These are phyloP conservation scores for Brachionus koreanus DNA, from an alignment of 1,140 invertebrate genomes.

Conservation along the genomic window DNA sequence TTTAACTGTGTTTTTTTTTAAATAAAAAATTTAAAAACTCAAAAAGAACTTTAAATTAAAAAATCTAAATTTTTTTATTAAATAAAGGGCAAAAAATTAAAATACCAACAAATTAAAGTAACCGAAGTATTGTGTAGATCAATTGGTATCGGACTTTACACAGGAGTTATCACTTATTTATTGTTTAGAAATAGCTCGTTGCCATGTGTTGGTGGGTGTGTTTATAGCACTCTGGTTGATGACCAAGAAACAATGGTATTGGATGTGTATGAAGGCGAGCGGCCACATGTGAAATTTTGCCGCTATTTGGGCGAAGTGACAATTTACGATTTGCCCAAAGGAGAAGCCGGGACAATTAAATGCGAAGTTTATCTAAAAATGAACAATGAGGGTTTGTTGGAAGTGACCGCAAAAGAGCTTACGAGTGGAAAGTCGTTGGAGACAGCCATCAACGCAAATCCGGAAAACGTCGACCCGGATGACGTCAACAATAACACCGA, in stretches of 20 bases:
- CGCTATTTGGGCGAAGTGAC: slow-evolving; percentile 42
- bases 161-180: slow-evolving; percentile 38
- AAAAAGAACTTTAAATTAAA: too few relatives aligned
- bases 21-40: too few relatives aligned
- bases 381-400: slow-evolving; percentile 38
- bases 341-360: slow-evolving; percentile 29
- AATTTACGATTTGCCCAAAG: slow-evolving; percentile 33
- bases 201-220: slow-evolving; percentile 25
- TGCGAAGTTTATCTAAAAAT: slow-evolving; percentile 39
- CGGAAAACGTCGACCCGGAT: slow-evolving; percentile 5
- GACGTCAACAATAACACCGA: slow-evolving; percentile 31
- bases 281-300: slow-evolving; percentile 41
- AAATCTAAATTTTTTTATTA: too few relatives aligned
- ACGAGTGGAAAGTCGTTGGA: background rate
- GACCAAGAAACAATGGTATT: slow-evolving; percentile 36
- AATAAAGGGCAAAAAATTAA: slow-evolving; percentile 22
- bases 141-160: slow-evolving; percentile 40
- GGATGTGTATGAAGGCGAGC: slow-evolving; percentile 39
- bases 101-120: slow-evolving; percentile 43
- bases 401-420: slow-evolving; percentile 27
- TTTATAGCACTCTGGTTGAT: slow-evolving; percentile 37
- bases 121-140: slow-evolving; percentile 34
- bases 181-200: slow-evolving; percentile 34
- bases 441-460: slow-evolving; percentile 31
- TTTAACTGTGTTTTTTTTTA: too few relatives aligned